Conservation (phyloP, 2,797 vertebrate species). For the Iguana delicatissima region DNA sequence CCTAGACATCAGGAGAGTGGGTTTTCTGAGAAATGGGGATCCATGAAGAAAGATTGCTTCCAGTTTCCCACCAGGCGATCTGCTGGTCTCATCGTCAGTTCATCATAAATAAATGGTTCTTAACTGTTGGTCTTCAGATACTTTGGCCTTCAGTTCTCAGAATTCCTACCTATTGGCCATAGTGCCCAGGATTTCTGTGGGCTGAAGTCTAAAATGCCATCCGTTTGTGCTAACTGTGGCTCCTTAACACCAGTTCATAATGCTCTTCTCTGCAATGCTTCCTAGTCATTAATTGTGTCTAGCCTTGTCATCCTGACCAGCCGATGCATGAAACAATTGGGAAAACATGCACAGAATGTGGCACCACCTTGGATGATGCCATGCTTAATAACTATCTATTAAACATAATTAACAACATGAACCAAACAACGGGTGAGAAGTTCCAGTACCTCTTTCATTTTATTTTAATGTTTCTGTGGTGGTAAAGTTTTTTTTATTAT, state of each 20-base stretch:
- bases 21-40: too few species aligned
- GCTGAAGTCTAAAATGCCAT: too few species aligned
- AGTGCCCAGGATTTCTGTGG: too few species aligned
- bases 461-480: conserved; percentile 10
- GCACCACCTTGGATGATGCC: conserved; percentile 59
- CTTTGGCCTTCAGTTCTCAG: too few species aligned
- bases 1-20: not conserved
- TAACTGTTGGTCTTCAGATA: too few species aligned
- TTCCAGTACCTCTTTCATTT: conserved; percentile 39
- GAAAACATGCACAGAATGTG: conserved; percentile 59
- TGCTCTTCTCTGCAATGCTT: conserved; percentile 60
- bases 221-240: not conserved
- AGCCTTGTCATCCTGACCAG: conserved; percentile 29
- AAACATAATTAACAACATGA: conserved; percentile 66
- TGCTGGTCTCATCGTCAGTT: too few species aligned
- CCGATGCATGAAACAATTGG: conserved; percentile 37
- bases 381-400: conserved; percentile 64
- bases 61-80: too few species aligned
- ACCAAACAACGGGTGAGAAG: conserved; percentile 57
- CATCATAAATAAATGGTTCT: too few species aligned
- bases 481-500: not conserved
- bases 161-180: too few species aligned
- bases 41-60: too few species aligned
- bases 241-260: not conserved
- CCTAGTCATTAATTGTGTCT: conserved; percentile 61